Conservation (phyloP, 2,888 invertebrate genomes). For the Drosophila acutilabella region DNA sequence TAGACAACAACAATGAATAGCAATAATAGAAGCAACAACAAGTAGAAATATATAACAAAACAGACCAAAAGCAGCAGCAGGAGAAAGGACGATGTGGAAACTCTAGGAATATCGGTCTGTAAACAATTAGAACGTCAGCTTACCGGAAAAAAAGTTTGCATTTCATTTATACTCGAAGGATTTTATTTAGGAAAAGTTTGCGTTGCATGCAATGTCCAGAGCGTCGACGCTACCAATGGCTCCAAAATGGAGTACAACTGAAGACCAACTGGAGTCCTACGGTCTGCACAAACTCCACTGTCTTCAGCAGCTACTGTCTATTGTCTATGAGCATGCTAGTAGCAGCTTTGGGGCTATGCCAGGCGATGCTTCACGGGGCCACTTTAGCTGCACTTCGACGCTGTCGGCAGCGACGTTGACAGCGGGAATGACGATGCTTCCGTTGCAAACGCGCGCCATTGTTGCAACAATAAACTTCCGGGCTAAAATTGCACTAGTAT, state of each 20-base stretch:
- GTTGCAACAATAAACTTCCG: conserved; percentile 76
- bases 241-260: no score
- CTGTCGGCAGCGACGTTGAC: conserved; percentile 16
- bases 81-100: conserved; percentile 26
- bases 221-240: background rate
- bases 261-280: no score
- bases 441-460: conserved; percentile 64
- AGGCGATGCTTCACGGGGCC: conserved; percentile 15
- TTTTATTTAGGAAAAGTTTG: conserved; percentile 66
- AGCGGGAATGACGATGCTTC: conserved; percentile 43
- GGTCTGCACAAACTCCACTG: no score
- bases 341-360: conserved; percentile 13
- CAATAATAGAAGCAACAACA: conserved; percentile 28
- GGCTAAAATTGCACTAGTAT: conserved; percentile 71
- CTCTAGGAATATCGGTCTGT: conserved; percentile 52
- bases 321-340: conserved; percentile 4
- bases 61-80: conserved; percentile 2
- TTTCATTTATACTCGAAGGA: conserved; percentile 75
- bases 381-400: conserved; percentile 6
- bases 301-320: conserved; percentile 12
- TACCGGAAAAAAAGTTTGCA: conserved; percentile 79
- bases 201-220: conserved; percentile 43
- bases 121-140: conserved; percentile 78
- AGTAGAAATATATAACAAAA: conserved; percentile 6
- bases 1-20: conserved; percentile 26